A percentile compares a stretch with the other conserved stretches of the same genome.
These are phyloP conservation scores for Heliconius himera DNA, from an alignment of 1,140 invertebrate species.

Conservation along the genomic window DNA sequence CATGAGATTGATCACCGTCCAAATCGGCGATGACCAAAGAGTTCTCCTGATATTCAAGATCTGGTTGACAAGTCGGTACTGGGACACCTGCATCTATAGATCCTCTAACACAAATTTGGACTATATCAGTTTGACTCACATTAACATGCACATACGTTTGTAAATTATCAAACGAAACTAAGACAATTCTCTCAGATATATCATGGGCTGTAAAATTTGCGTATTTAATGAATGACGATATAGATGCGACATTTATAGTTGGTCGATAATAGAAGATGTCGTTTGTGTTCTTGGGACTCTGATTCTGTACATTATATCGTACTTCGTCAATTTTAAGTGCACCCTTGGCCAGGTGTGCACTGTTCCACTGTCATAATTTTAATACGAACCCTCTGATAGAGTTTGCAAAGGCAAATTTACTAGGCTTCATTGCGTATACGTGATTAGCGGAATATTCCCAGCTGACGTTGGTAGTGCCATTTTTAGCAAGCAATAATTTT, in stretches of 20 bases:
- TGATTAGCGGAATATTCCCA: conserved; percentile 83
- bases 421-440: conserved; percentile 86
- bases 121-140: conserved; percentile 87
- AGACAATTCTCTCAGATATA: conserved; percentile 87
- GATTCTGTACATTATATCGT: conserved; percentile 71
- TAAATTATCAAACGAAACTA: conserved; percentile 88
- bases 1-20: conserved; percentile 87
- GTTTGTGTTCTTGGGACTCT: conserved; percentile 70
- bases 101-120: conserved; percentile 85
- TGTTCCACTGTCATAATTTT: conserved; percentile 90
- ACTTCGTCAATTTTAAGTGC: conserved; percentile 76
- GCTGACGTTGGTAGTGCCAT: conserved; percentile 79
- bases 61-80: conserved; percentile 86
- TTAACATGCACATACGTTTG: conserved; percentile 86
- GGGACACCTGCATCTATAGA: conserved; percentile 58
- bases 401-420: conserved; percentile 84
- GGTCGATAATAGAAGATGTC: conserved; percentile 72
- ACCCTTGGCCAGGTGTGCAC: conserved; percentile 75
- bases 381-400: conserved; percentile 87
- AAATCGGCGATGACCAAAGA: conserved; percentile 87
- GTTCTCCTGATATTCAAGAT: conserved; percentile 85
- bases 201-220: conserved; percentile 77
- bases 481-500: conserved; percentile 82
- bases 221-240: conserved; percentile 74
- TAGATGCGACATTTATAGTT: conserved; percentile 64